phyloP scores from a whole-genome alignment of 2,113 vertebrate genomes.

The Pycnonotus jocosus region DNA sequence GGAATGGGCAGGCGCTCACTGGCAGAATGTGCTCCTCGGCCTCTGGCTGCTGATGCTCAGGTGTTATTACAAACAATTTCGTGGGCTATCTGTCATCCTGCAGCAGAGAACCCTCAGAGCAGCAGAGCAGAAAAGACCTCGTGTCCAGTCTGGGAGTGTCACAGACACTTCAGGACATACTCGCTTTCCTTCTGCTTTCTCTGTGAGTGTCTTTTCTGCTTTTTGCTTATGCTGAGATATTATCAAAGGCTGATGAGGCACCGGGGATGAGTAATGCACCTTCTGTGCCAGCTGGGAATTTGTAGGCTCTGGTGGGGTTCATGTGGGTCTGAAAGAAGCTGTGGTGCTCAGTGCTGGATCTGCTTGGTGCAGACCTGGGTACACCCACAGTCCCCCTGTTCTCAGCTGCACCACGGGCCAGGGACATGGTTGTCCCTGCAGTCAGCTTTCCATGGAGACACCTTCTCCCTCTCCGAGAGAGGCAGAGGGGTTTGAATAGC shows the following conservation, averaged over 20 bases:
- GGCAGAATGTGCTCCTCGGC: background rate
- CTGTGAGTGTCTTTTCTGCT: background rate
- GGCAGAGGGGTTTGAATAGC: background rate
- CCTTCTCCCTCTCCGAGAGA: background rate
- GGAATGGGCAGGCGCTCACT: background rate
- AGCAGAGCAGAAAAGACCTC: background rate
- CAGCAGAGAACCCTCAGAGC: background rate
- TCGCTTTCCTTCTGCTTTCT: background rate
- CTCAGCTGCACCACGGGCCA: background rate
- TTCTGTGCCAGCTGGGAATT: constrained; percentile 6
- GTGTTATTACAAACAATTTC: background rate
- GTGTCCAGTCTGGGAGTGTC: background rate
- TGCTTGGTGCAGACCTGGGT: background rate
- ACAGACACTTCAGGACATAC: background rate
- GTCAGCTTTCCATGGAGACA: background rate
- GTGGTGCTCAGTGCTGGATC: background rate
- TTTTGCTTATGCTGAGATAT: constrained; percentile 45
- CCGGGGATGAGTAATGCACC: constrained; percentile 26
- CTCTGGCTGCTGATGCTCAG: background rate
- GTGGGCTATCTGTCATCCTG: background rate
- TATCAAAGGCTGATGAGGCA: constrained; percentile 26
- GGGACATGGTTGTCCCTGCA: rapidly evolving
- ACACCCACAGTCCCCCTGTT: too few species aligned
- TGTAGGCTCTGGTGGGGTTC: constrained; percentile 9
- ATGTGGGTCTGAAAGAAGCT: constrained; percentile 9